phyloP scores from a whole-genome alignment of 2,888 invertebrate species.

The Eupsilia transversa region DNA sequence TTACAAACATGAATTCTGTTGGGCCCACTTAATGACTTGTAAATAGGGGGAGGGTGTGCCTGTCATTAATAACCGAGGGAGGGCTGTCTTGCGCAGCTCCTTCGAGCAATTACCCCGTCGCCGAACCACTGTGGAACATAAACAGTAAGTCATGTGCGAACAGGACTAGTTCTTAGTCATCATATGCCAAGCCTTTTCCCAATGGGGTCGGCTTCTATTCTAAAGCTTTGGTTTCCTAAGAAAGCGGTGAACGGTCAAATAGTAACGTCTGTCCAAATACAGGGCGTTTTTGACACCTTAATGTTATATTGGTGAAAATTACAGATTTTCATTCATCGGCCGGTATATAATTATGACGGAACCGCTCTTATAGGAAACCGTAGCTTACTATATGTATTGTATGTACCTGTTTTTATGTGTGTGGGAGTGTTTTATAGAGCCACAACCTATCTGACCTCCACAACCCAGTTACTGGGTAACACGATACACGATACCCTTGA shows the following conservation, averaged over 20 bases:
- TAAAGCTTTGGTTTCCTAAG: too few relatives aligned
- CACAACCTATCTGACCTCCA: not conserved
- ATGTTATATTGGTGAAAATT: too few relatives aligned
- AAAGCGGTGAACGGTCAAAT: too few relatives aligned
- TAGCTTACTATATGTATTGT: too few relatives aligned
- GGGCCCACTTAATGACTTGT: slow-evolving; percentile 80
- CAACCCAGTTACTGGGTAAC: not conserved
- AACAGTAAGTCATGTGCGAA: slow-evolving; percentile 42
- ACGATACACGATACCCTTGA: not conserved
- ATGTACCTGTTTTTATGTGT: too few relatives aligned
- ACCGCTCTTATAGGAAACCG: too few relatives aligned
- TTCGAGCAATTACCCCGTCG: slow-evolving; percentile 83
- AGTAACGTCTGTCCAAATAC: too few relatives aligned
- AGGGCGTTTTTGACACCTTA: too few relatives aligned
- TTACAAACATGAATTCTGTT: slow-evolving; percentile 75
- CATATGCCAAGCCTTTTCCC: too few relatives aligned
- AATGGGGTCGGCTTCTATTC: not conserved
- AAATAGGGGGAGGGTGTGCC: slow-evolving; percentile 76
- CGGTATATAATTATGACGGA: too few relatives aligned
- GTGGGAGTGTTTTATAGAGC: too few relatives aligned
- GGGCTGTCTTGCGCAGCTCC: slow-evolving; percentile 85
- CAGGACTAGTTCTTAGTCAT: not conserved
- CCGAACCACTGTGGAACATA: slow-evolving; percentile 39
- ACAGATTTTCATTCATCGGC: too few relatives aligned
- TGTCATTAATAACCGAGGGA: slow-evolving; percentile 77